These are phyloP conservation scores for Drepana arcuata DNA, from an alignment of 1,140 invertebrate species.

Conservation along the genomic window DNA sequence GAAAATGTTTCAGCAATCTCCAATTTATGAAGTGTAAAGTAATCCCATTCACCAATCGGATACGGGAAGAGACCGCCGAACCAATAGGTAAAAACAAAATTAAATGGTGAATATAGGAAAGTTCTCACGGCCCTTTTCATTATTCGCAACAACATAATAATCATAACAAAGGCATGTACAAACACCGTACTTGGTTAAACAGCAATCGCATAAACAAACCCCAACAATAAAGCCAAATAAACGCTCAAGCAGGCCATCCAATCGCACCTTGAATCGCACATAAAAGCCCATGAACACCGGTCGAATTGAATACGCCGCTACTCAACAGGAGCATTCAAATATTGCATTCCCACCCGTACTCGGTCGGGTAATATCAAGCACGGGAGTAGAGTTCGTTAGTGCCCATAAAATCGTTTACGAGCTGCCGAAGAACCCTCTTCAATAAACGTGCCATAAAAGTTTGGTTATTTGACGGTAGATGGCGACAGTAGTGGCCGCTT, in stretches of 20 bases:
- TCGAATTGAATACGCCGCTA: slow-evolving; percentile 59
- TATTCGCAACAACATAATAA: slow-evolving; percentile 65
- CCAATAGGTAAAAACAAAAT: neutral
- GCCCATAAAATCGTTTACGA: slow-evolving; percentile 70
- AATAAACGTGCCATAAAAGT: slow-evolving; percentile 70
- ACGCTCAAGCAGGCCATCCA: slow-evolving; percentile 69
- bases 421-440: slow-evolving; percentile 68
- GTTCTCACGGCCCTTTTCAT: slow-evolving; percentile 44
- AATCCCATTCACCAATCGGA: neutral
- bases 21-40: slow-evolving; percentile 1
- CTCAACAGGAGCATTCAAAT: slow-evolving; percentile 59
- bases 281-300: slow-evolving; percentile 67
- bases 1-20: slow-evolving; percentile 4
- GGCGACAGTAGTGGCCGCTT: slow-evolving; percentile 66
- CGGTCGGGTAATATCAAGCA: slow-evolving; percentile 62
- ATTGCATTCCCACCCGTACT: slow-evolving; percentile 56
- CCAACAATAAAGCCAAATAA: slow-evolving; percentile 71
- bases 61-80: too few species aligned
- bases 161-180: slow-evolving; percentile 66
- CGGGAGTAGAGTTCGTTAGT: slow-evolving; percentile 57
- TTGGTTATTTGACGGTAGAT: slow-evolving; percentile 65
- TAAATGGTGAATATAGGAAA: slow-evolving; percentile 13
- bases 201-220: slow-evolving; percentile 72
- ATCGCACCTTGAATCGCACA: slow-evolving; percentile 71
- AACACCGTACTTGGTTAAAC: slow-evolving; percentile 67